Evolutionary conservation across 2,888 invertebrate species (phyloP), one percentile per base, ranked within the genome.

Genomic region (Proisotoma minuta): DNA sequence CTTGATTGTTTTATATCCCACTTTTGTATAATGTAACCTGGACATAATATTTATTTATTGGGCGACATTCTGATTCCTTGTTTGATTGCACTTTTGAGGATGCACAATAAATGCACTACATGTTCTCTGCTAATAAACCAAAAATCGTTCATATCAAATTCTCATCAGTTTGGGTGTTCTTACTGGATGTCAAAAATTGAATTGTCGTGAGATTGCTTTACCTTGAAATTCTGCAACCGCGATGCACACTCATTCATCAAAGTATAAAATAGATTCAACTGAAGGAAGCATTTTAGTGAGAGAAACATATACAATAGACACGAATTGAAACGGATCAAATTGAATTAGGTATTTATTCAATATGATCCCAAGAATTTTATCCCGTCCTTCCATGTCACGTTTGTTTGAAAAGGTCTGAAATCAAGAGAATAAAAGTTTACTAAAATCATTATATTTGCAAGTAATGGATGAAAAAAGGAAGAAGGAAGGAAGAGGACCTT

Each of bases 141-240:
- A n/a, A n/a, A n/a, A n/a, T n/a, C n/a, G n/a, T n/a, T n/a, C n/a
- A n/a, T n/a, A n/a, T n/a, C n/a, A n/a, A n/a, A n/a, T n/a, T n/a
- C n/a, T n/a, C n/a, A n/a, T n/a, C n/a, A n/a, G n/a, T n/a, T n/a
- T n/a, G n/a, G n/a, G n/a, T n/a, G n/a, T n/a, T n/a, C n/a, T n/a
- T n/a, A n/a, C n/a, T n/a, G n/a, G n/a, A n/a, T n/a, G n/a, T n/a
- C n/a, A n/a, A n/a, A n/a, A n/a, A n/a, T n/a, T n/a, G n/a, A n/a
- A n/a, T n/a, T n/a, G 43, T 43, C 43, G 43, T 43, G 43, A 43
- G 18, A 20, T 12, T 43, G 43, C 26, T 24, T 60, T 48, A 60
- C 60, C 60, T 60, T 60, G 60, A 60, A 60, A 60, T 48, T 60
- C 54, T 60, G 60, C 60, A 60, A 59, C 58, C 51, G 59, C 59